Percentiles rank a stretch among this genome's conserved stretches.
These are phyloP conservation scores for Anguilla pacifica DNA, from an alignment of 2,797 vertebrate genomes.

Conservation along the genomic window DNA sequence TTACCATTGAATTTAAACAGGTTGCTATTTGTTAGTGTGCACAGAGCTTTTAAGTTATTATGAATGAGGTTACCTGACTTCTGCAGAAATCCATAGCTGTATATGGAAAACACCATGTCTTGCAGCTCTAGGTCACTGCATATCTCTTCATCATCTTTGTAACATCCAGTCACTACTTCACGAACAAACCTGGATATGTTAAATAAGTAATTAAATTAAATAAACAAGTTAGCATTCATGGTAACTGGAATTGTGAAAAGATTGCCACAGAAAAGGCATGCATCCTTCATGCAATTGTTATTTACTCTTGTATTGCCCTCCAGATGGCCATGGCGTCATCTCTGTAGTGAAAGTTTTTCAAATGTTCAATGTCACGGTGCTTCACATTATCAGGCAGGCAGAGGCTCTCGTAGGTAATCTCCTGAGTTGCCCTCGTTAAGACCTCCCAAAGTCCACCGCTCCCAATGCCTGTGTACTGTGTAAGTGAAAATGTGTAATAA, in stretches of 20 bases:
- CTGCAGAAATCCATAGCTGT: background rate
- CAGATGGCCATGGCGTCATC: background rate
- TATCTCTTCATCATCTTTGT: background rate
- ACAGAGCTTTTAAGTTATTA: background rate
- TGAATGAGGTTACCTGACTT: background rate
- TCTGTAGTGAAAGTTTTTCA: background rate
- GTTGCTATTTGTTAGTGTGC: background rate
- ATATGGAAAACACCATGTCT: background rate
- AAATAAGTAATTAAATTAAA: background rate
- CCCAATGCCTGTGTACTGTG: background rate
- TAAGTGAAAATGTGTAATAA: background rate
- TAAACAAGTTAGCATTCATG: background rate
- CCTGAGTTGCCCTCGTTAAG: background rate
- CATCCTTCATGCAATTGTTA: background rate
- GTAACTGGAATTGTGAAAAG: background rate
- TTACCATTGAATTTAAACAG: background rate
- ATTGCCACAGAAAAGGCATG: background rate
- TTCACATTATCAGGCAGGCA: background rate
- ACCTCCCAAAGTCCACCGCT: background rate
- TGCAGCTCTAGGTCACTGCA: background rate
- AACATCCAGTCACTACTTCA: background rate
- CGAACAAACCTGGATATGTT: background rate
- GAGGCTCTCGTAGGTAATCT: background rate
- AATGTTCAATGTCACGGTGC: background rate
- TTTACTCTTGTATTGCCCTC: background rate